Base-by-base conservation (phyloP, 1,140 invertebrate species). In the Bombus vancouverensis region DNA sequence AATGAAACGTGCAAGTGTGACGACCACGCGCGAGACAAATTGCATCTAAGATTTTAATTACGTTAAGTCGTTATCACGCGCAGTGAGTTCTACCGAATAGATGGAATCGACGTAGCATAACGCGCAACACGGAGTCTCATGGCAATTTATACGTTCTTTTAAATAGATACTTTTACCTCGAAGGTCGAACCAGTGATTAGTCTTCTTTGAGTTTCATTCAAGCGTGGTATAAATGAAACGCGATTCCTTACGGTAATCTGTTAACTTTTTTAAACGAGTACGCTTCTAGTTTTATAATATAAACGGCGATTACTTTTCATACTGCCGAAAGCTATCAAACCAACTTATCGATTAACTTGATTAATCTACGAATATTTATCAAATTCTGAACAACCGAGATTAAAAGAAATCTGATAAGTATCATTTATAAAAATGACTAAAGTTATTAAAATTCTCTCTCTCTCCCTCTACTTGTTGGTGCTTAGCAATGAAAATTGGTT, bases 91-190 rank as follows among this genome's bases (percentile, higher is more conserved):
- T 22, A 34, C 22, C 12, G 25, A 53, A 37, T 76, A 34, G 74
- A 76, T 76, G 47, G 25, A 57, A 76, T 76, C 74, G 74, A 76
- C 47, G 44, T 44, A 34, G 22, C 44, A 25, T 53, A 34, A 57
- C 47, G 37, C 28, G 42, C 34, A 57, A 59, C 25, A 37, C 39
- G 42, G 18, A 71, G 8, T 18, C 42, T 32, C 42, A 1, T 22
- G 62, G 65, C 77, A 25, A 70, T 70, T 44, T n/a, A 25, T 70
- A 39, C 12, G 2, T 53, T 8, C 32, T 37, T 53, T 75, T 53
- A 47, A 25, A 53, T 25, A 57, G 12, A 34, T 57, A 59, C 34
- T 57, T 44, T 37, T 39, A 13, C 42, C 32, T 76, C 15, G 8
- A 34, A 25, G 42, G 2, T 57, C 34, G 34, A 18, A 18, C 12